Evolutionary conservation across 2,797 vertebrate genomes (phyloP).

Genomic region (Valencia hispanica): DNA sequence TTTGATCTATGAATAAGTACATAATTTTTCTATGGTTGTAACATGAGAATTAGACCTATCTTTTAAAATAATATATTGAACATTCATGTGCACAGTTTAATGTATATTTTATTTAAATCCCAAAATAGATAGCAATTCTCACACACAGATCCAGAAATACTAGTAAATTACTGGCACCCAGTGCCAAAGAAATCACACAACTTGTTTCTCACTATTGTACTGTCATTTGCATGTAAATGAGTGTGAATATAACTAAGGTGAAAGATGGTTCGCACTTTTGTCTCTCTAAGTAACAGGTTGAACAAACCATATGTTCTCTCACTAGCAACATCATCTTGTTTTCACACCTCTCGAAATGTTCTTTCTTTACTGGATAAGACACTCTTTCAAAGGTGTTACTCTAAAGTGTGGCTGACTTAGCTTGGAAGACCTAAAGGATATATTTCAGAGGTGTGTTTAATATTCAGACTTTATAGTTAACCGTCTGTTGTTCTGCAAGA

Average conservation of each 20-base stretch:
- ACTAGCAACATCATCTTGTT: conserved; percentile 40
- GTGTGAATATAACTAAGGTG: background rate
- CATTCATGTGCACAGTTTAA: background rate
- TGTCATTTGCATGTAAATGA: conserved; percentile 6
- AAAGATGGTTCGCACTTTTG: conserved; percentile 30
- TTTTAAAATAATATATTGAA: background rate
- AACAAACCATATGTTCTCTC: conserved; percentile 48
- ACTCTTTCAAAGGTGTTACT: conserved; percentile 46
- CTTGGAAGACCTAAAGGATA: conserved; percentile 16
- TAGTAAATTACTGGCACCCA: background rate
- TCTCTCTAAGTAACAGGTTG: conserved; percentile 40
- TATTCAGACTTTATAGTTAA: background rate
- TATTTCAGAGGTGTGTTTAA: conserved; percentile 6
- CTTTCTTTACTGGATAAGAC: conserved; percentile 26
- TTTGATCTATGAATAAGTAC: no score
- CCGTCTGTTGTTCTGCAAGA: background rate
- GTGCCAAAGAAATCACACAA: background rate
- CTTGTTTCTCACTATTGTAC: background rate
- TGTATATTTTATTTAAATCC: background rate
- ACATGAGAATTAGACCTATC: background rate
- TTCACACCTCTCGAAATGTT: conserved; percentile 51
- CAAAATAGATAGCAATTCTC: background rate
- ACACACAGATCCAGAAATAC: background rate
- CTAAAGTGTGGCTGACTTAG: conserved; percentile 25
- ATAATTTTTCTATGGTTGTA: background rate